Percentiles rank a stretch among this genome's conserved stretches.
phyloP scores from a whole-genome alignment of 1,140 invertebrate species.

The Papilio helenus region DNA sequence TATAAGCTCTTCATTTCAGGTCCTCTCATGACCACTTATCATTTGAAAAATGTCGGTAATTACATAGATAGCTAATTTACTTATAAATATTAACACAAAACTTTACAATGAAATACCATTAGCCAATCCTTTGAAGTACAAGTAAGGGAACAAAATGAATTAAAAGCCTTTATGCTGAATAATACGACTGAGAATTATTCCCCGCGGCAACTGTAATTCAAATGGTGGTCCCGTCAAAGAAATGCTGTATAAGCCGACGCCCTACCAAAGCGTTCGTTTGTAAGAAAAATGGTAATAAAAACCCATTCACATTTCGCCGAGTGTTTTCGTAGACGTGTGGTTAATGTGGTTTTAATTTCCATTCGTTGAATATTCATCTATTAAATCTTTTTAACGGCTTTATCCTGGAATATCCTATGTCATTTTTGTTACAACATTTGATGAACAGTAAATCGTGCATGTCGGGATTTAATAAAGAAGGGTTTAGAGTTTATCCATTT shows the following conservation, averaged over 20 bases:
- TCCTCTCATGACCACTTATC: not conserved
- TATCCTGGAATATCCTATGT: not conserved
- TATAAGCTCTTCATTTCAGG: not conserved
- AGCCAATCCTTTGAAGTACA: not conserved
- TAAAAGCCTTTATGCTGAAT: slow-evolving; percentile 6
- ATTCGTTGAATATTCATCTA: not conserved
- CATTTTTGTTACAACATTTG: not conserved
- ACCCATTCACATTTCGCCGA: not conserved
- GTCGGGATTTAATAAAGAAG: not conserved
- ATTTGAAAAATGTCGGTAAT: not conserved
- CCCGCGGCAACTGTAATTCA: slow-evolving; percentile 19
- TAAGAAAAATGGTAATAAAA: slow-evolving; percentile 23
- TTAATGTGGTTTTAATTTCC: not conserved
- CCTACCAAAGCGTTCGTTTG: slow-evolving; percentile 18
- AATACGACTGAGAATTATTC: slow-evolving; percentile 2
- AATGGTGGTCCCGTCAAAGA: slow-evolving; percentile 22
- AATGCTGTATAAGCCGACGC: slow-evolving; percentile 12
- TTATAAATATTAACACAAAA: slow-evolving; percentile 12
- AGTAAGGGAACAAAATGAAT: not conserved
- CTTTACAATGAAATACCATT: slow-evolving; percentile 11
- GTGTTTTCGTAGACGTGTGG: slow-evolving; percentile 5
- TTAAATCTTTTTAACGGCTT: not conserved
- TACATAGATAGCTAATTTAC: not conserved
- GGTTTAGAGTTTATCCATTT: not conserved
- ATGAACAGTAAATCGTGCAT: not conserved